These are phyloP conservation scores for Spisula solida DNA, from an alignment of 2,888 invertebrate species.

Conservation along the genomic window DNA sequence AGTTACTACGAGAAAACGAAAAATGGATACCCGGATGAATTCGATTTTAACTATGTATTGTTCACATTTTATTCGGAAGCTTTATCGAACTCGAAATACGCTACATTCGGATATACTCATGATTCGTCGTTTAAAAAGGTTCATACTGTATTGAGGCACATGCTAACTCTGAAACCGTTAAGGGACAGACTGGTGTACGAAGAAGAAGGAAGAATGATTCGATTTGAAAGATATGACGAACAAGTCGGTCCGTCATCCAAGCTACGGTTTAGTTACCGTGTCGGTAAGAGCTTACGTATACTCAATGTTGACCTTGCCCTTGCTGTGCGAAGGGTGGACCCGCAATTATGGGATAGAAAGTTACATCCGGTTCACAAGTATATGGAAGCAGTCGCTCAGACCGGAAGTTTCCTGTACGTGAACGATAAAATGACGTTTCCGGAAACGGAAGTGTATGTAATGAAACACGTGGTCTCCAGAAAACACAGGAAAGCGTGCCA, in stretches of 20 bases:
- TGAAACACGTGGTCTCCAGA: conserved; percentile 14
- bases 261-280: conserved; percentile 5
- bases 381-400: conserved; percentile 6
- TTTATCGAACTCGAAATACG: background rate
- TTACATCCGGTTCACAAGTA: background rate
- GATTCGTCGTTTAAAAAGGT: conserved; percentile 3
- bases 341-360: background rate
- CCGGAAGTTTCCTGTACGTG: conserved; percentile 33
- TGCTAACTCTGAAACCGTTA: background rate
- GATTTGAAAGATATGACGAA: conserved; percentile 16
- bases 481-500: conserved; percentile 38
- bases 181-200: background rate
- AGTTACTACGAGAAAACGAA: conserved; percentile 39
- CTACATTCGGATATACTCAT: conserved; percentile 44
- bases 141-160: background rate
- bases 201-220: background rate
- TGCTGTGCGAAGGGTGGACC: conserved; percentile 34
- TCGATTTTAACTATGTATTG: conserved; percentile 28
- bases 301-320: conserved; percentile 31
- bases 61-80: conserved; percentile 28
- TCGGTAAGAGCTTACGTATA: background rate
- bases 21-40: conserved; percentile 36
- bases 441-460: conserved; percentile 33
- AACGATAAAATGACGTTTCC: conserved; percentile 43
- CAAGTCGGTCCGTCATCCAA: conserved; percentile 15